phyloP scores from a whole-genome alignment of 2,888 invertebrate genomes.

The Trachelus stipa region DNA sequence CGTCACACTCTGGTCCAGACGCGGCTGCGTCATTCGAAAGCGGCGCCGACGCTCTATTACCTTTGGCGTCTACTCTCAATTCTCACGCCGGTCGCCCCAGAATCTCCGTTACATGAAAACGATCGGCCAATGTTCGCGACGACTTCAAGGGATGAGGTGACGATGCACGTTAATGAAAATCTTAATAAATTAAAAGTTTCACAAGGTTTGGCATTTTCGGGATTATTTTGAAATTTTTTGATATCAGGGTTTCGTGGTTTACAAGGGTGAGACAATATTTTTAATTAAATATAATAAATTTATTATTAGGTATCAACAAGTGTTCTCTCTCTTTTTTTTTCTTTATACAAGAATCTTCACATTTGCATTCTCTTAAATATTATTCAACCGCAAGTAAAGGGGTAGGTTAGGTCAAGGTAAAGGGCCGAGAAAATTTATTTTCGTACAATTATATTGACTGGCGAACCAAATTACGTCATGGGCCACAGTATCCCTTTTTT shows the following conservation, averaged over 20 bases:
- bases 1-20: slow-evolving; percentile 32
- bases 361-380: slow-evolving; percentile 49
- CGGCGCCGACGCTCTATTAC: slow-evolving; percentile 38
- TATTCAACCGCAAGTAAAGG: slow-evolving; percentile 49
- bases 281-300: slow-evolving; percentile 58
- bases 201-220: not conserved
- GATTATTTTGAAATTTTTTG: not conserved
- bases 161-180: not conserved
- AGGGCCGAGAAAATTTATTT: not conserved
- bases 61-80: not conserved
- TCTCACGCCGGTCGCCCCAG: not conserved
- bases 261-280: not conserved
- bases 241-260: not conserved
- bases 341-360: slow-evolving; percentile 52
- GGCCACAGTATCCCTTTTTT: not conserved
- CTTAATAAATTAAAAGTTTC: not conserved
- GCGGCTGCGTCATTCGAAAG: slow-evolving; percentile 45
- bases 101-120: not conserved
- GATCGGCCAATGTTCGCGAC: not conserved
- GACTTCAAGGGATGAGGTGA: not conserved
- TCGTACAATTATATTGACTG: not conserved
- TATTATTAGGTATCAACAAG: slow-evolving; percentile 62
- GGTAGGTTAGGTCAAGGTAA: not conserved
- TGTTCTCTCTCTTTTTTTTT: slow-evolving; percentile 14
- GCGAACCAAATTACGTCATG: not conserved